These are phyloP conservation scores for Onychorhynchus coronatus DNA, from an alignment of 2,113 vertebrate genomes.

Conservation along the genomic window DNA sequence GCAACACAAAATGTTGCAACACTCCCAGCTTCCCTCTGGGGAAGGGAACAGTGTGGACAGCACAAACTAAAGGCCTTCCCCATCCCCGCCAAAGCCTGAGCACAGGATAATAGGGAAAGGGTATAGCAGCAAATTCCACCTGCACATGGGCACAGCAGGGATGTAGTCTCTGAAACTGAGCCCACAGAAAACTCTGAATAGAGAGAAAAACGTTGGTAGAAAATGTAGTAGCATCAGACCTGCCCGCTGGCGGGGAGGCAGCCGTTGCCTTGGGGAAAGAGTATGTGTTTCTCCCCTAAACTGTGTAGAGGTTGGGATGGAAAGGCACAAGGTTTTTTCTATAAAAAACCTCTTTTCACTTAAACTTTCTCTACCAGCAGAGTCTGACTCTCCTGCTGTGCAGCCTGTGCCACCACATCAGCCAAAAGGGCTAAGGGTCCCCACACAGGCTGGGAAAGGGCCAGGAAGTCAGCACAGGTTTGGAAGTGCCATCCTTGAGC, in stretches of 20 bases:
- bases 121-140: neutral
- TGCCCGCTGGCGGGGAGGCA: neutral
- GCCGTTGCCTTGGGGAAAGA: neutral
- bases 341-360: neutral
- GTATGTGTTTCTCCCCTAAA: neutral
- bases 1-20: rapidly evolving
- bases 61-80: neutral
- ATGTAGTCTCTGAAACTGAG: neutral
- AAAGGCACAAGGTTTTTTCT: neutral
- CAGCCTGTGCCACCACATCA: neutral
- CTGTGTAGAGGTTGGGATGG: neutral
- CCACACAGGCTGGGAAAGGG: neutral
- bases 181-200: neutral
- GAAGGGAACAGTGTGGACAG: neutral
- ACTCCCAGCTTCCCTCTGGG: no score
- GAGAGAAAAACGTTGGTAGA: neutral
- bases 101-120: neutral
- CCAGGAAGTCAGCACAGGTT: neutral
- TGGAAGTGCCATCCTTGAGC: neutral
- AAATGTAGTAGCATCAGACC: neutral
- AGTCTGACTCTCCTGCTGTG: neutral
- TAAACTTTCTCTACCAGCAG: neutral
- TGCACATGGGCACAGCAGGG: neutral
- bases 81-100: neutral
- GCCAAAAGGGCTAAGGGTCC: neutral